phyloP scores from a whole-genome alignment of 2,113 vertebrate species.

The Anoura caudifer region DNA sequence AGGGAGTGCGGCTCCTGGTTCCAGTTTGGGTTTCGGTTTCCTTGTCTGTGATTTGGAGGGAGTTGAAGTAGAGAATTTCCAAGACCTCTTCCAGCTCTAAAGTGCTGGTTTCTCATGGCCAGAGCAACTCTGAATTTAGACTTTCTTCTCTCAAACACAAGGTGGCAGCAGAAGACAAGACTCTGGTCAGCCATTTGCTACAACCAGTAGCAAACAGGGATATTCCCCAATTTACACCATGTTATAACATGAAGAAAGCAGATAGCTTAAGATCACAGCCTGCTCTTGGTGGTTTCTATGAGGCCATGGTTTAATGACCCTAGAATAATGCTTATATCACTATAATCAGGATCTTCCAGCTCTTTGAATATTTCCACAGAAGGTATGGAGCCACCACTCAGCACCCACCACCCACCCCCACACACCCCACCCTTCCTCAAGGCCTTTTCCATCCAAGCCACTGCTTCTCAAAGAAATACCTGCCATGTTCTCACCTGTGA shows the following conservation, averaged over 20 bases:
- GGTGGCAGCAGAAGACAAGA: slow-evolving; percentile 49
- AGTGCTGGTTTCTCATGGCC: not conserved
- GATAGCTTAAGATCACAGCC: not conserved
- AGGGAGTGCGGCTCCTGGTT: not conserved
- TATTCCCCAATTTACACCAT: not conserved
- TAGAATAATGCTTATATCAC: not conserved
- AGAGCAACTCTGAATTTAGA: not conserved
- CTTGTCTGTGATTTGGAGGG: not conserved
- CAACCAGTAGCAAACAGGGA: no score
- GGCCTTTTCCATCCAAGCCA: not conserved
- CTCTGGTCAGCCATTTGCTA: not conserved
- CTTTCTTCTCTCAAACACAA: slow-evolving; percentile 2
- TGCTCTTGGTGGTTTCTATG: not conserved
- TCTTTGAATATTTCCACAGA: not conserved
- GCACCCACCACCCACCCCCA: rapidly evolving
- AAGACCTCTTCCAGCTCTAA: not conserved
- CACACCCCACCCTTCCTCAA: not conserved
- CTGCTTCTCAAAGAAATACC: not conserved
- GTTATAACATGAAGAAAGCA: not conserved
- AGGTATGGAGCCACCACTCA: not conserved
- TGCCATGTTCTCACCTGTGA: not conserved
- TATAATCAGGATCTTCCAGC: not conserved
- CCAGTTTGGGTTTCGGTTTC: not conserved
- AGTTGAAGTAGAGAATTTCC: not conserved
- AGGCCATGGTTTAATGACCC: not conserved